A percentile compares a stretch with the other conserved stretches of the same genome.
phyloP scores from a whole-genome alignment of 2,888 invertebrate genomes.

The Cerceris ruficornis region DNA sequence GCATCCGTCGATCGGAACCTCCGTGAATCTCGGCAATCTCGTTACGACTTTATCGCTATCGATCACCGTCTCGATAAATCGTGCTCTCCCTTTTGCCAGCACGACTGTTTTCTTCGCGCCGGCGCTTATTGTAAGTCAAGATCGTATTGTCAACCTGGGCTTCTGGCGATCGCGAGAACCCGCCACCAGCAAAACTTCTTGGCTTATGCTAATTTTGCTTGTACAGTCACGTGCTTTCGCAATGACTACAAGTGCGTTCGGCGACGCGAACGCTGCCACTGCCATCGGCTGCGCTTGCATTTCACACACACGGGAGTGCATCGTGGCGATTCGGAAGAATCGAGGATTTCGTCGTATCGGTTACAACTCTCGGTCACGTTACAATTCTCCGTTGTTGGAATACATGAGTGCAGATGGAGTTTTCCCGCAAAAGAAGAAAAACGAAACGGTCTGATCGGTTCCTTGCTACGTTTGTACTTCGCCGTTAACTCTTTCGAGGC shows the following conservation, averaged over 20 bases:
- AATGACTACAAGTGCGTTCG: conserved; percentile 41
- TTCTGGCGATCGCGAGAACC: conserved; percentile 43
- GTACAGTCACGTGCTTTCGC: conserved; percentile 59
- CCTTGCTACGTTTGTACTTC: background rate
- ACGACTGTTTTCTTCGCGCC: conserved; percentile 24
- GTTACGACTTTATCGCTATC: background rate
- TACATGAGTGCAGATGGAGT: conserved; percentile 37
- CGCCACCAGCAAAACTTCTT: conserved; percentile 38
- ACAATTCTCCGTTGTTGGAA: conserved; percentile 23
- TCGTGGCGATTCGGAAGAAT: conserved; percentile 2
- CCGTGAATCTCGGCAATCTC: background rate
- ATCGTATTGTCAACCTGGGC: conserved; percentile 59
- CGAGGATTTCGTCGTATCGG: conserved; percentile 4
- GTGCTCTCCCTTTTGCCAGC: background rate
- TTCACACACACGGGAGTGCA: background rate
- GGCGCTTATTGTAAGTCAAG: conserved; percentile 48
- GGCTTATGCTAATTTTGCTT: conserved; percentile 70
- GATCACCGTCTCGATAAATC: background rate
- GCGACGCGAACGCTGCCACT: conserved; percentile 21
- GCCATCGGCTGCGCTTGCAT: background rate
- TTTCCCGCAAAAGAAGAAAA: conserved; percentile 6
- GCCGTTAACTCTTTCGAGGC: background rate
- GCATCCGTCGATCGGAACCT: background rate
- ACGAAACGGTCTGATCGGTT: background rate
- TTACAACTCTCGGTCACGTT: conserved; percentile 8